phyloP scores from a whole-genome alignment of 2,113 vertebrate species.

The Sula dactylatra region DNA sequence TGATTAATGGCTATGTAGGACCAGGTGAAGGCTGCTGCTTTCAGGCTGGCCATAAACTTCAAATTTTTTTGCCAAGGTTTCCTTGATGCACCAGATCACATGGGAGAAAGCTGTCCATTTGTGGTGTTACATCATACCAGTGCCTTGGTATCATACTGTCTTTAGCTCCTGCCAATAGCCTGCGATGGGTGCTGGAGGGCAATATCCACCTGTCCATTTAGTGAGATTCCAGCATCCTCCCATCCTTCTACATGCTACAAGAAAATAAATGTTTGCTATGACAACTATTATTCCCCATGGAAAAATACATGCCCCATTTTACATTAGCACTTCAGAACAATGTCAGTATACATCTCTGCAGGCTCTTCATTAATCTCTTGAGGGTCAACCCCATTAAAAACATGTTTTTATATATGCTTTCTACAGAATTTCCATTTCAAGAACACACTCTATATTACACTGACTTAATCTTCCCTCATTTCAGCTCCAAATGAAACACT shows the following conservation, averaged over 20 bases:
- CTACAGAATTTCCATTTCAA: background rate
- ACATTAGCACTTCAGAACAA: background rate
- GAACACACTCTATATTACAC: background rate
- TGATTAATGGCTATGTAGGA: background rate
- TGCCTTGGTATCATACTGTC: background rate
- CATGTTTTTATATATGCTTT: background rate
- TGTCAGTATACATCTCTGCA: background rate
- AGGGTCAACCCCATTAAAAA: background rate
- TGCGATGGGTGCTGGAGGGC: background rate
- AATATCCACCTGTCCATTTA: background rate
- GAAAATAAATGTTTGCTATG: background rate
- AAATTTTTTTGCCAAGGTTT: background rate
- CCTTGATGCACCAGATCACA: background rate
- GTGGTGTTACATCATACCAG: background rate
- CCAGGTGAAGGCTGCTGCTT: background rate
- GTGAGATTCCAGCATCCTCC: background rate
- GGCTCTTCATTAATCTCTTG: background rate
- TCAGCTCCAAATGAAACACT: background rate
- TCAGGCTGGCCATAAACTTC: background rate
- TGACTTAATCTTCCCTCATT: conserved; percentile 8
- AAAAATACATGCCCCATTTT: background rate
- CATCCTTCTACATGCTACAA: background rate
- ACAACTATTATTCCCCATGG: background rate
- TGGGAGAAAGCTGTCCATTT: background rate
- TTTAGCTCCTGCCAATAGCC: background rate